Evolutionary conservation across 1,140 invertebrate species (phyloP).

Genomic region (Macrocentrus cingulum): DNA sequence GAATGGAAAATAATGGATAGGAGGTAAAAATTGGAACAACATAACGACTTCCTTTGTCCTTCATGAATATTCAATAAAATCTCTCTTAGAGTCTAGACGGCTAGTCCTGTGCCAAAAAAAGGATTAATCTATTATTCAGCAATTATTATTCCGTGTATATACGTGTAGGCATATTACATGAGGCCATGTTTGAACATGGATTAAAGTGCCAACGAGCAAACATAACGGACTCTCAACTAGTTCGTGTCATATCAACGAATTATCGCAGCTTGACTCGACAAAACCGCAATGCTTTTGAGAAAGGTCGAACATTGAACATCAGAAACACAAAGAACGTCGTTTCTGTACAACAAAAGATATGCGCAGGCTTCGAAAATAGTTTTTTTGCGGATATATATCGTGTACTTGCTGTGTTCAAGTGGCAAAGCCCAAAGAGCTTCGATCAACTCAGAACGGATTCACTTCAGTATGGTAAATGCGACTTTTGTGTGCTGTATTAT

Average conservation of each 20-base stretch:
- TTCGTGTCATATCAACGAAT: constrained; percentile 26
- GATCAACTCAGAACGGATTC: no score
- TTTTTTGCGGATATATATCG: neutral
- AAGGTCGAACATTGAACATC: constrained; percentile 12
- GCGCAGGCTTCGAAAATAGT: constrained; percentile 1
- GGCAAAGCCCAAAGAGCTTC: neutral
- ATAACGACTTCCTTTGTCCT: no score
- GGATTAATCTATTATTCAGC: no score
- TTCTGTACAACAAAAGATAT: neutral
- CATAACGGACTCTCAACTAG: constrained; percentile 27
- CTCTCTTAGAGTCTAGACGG: no score
- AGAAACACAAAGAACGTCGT: constrained; percentile 6
- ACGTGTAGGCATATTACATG: no score
- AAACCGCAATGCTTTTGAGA: constrained; percentile 1
- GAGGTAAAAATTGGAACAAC: no score
- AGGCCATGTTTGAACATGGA: constrained; percentile 1
- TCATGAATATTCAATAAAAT: no score
- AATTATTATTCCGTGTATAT: no score
- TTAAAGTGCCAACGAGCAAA: constrained; percentile 24
- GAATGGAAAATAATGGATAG: no score
- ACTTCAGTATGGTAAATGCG: no score
- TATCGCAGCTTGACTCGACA: constrained; percentile 18
- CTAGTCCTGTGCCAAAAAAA: no score
- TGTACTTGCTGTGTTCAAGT: neutral
- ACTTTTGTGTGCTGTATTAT: no score